Evolutionary conservation across 2,888 invertebrate species (phyloP).

Genomic region (Ptychoptera contaminata): DNA sequence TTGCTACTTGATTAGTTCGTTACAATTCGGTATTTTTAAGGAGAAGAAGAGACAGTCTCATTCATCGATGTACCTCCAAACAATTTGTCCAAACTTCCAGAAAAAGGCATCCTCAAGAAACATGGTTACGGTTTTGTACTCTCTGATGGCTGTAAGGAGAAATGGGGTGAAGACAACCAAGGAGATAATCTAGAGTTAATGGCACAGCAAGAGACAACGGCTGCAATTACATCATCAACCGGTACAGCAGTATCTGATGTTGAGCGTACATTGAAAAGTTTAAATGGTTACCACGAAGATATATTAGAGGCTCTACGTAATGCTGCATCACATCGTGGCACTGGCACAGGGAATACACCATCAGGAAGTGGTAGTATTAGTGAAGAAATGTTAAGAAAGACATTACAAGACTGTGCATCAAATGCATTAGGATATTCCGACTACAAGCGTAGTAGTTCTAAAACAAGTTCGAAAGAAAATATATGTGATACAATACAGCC

Average conservation of each 20-base stretch:
- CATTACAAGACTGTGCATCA: constrained; percentile 40
- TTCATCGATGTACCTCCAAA: constrained; percentile 68
- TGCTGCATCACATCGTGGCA: constrained; percentile 56
- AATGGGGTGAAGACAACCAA: constrained; percentile 58
- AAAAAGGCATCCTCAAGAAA: constrained; percentile 87
- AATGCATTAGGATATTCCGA: constrained; percentile 37
- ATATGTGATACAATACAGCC: constrained; percentile 52
- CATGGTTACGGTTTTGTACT: constrained; percentile 61
- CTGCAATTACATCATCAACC: constrained; percentile 33
- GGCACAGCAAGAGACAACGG: constrained; percentile 50
- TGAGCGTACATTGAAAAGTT: constrained; percentile 72
- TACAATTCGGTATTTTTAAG: constrained; percentile 28
- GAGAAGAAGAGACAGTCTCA: constrained; percentile 62
- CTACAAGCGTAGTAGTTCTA: constrained; percentile 39
- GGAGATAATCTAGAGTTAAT: constrained; percentile 53
- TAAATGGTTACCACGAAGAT: constrained; percentile 86
- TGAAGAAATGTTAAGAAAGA: constrained; percentile 52
- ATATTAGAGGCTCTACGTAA: constrained; percentile 78
- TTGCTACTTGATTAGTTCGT: constrained; percentile 5
- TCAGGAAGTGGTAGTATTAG: constrained; percentile 49
- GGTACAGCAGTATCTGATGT: constrained; percentile 55
- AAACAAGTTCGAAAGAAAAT: constrained; percentile 52
- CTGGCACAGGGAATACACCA: constrained; percentile 41
- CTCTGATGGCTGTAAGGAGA: constrained; percentile 51
- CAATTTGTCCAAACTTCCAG: constrained; percentile 60